Conservation (phyloP, 2,797 vertebrate species). For the Crenuchus spilurus region DNA sequence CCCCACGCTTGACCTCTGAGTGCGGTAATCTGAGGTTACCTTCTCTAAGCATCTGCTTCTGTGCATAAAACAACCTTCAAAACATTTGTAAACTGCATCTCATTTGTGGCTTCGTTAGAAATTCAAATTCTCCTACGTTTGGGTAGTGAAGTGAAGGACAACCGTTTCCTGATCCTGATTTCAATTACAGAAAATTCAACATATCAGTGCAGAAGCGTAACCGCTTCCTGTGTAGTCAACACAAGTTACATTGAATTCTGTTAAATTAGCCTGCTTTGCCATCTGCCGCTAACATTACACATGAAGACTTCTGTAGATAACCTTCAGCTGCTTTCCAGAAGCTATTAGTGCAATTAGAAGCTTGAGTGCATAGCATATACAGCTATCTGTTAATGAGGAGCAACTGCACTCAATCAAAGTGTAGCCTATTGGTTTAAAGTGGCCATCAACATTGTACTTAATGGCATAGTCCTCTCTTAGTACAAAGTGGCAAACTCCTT, state of each 20-base stretch:
- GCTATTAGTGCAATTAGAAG: conserved; percentile 9
- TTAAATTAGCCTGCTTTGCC: background rate
- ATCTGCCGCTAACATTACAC: background rate
- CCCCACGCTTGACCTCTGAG: background rate
- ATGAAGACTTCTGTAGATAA: background rate
- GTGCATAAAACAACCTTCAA: background rate
- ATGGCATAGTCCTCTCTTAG: conserved; percentile 30
- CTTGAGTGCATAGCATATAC: background rate
- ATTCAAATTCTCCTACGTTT: background rate
- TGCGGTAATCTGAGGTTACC: background rate
- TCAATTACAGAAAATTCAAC: too few species aligned
- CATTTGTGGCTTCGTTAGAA: conserved; percentile 4
- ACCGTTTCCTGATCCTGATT: background rate
- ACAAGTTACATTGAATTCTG: background rate
- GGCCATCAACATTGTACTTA: background rate
- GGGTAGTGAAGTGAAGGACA: background rate
- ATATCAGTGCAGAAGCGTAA: too few species aligned
- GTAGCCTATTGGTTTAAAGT: conserved; percentile 19
- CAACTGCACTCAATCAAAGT: conserved; percentile 1
- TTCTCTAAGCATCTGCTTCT: background rate
- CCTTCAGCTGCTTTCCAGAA: background rate
- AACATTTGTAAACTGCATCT: conserved; percentile 4
- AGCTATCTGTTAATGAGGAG: conserved; percentile 8
- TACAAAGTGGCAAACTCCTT: conserved; percentile 3
- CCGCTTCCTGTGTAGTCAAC: too few species aligned